Conservation (phyloP, 2,888 invertebrate species). For the Rhamnusium bicolor region DNA sequence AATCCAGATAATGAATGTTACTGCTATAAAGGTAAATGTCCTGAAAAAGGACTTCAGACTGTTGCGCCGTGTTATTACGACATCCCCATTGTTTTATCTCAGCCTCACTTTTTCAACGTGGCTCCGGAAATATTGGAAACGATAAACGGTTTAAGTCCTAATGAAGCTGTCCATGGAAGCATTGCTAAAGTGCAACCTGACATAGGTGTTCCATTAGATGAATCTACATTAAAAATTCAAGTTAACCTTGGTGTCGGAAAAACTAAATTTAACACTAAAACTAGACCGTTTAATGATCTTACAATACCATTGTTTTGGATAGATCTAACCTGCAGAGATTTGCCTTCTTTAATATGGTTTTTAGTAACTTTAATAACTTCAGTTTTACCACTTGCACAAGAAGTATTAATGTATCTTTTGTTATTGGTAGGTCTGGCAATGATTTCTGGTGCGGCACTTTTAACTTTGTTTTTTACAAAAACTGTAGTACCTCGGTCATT, state of each 20-base stretch:
- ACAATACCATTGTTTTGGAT: constrained; percentile 83
- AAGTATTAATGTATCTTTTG: constrained; percentile 59
- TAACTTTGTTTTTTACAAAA: constrained; percentile 54
- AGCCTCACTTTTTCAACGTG: constrained; percentile 76
- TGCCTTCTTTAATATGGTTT: constrained; percentile 57
- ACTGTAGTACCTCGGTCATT: constrained; percentile 51
- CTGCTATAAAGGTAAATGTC: constrained; percentile 83
- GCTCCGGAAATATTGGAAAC: constrained; percentile 75
- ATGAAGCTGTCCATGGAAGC: constrained; percentile 73
- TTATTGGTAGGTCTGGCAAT: constrained; percentile 63
- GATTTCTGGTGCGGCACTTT: constrained; percentile 61
- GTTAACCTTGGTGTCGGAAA: constrained; percentile 81
- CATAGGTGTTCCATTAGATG: constrained; percentile 77
- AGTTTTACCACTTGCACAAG: constrained; percentile 58
- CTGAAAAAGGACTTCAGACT: constrained; percentile 74
- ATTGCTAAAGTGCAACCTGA: constrained; percentile 81
- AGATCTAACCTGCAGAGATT: constrained; percentile 72
- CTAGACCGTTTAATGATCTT: constrained; percentile 76
- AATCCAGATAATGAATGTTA: constrained; percentile 79
- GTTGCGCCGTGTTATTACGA: constrained; percentile 74
- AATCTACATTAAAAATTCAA: constrained; percentile 79
- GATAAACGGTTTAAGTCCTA: constrained; percentile 78
- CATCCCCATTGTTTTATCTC: constrained; percentile 83
- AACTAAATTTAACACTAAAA: constrained; percentile 76
- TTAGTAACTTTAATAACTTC: constrained; percentile 55